Evolutionary conservation across 1,140 invertebrate genomes (phyloP), one percentile per base, ranked within the genome.

Genomic region (Bradynema listronoti): DNA sequence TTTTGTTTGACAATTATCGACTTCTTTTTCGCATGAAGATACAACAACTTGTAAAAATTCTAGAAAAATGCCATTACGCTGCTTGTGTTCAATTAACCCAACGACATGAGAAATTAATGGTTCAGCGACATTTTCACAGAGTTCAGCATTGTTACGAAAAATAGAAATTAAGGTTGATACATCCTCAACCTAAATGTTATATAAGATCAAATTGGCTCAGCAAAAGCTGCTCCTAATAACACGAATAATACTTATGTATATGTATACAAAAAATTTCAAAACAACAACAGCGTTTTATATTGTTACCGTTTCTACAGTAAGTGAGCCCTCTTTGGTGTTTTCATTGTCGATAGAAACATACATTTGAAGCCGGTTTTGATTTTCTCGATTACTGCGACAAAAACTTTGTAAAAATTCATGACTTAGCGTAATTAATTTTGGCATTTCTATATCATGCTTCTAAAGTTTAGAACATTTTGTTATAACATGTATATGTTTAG

Each of bases 381-480:
- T 99, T 72, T 91, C 89, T 71, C 91, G 89, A 81, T 99, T 98
- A 29, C 87, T 88, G 41, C 91, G 83, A 76, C 94, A 98, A 80
- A 98, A 99, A 75, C 91, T 89, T 81, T 98, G 92, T 5, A 99
- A 81, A 78, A 98, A 98, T 80, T 95, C 87, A 76, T 98, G 94
- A 0, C 93, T 92, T 29, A 95, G 79, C 55, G 87, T 85, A 85
- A 98, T 92, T 2, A 98, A 80, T 77, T 95, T 90, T 78, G 92
- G 90, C 93, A 98, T 97, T 53, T 88, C 83, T 0, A 85, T 84
- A 74, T 96, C 91, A 73, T 90, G 80, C 69, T 73, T 82, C 83
- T 64, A 29, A n/a, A n/a, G n/a, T n/a, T n/a, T n/a, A n/a, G 1
- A 56, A 56, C 4, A 22, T 47, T 47, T 47, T 39, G 19, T 11